These are phyloP conservation scores for Pachycephus smyrnensis DNA, from an alignment of 2,888 invertebrate species.

Conservation along the genomic window DNA sequence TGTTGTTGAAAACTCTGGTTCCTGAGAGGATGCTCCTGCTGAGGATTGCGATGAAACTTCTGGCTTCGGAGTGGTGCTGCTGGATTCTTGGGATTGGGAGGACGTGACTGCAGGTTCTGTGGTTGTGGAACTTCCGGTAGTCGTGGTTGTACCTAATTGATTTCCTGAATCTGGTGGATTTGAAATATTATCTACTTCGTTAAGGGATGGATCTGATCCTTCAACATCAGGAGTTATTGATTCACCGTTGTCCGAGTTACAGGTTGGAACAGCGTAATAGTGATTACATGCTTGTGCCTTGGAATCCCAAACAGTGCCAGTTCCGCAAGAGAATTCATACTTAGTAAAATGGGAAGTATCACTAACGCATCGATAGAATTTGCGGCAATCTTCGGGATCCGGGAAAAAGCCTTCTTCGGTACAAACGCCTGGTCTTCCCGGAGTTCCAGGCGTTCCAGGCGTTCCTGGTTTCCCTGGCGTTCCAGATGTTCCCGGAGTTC, in stretches of 20 bases:
- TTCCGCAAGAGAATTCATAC: conserved; percentile 74
- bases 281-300: conserved; percentile 74
- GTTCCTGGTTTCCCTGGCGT: not conserved
- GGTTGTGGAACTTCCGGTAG: not conserved
- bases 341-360: conserved; percentile 68
- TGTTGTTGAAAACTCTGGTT: conserved; percentile 14
- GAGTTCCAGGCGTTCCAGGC: conserved; percentile 7
- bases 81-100: too few relatives aligned
- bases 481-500: conserved; percentile 12
- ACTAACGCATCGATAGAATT: conserved; percentile 82
- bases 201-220: conserved; percentile 5
- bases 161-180: conserved; percentile 14
- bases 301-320: conserved; percentile 79
- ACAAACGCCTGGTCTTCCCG: conserved; percentile 62
- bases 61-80: too few relatives aligned
- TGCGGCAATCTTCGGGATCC: conserved; percentile 76
- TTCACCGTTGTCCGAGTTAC: conserved; percentile 33
- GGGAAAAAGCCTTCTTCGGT: conserved; percentile 77
- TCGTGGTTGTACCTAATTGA: not conserved
- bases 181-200: conserved; percentile 17
- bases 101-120: not conserved
- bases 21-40: not conserved
- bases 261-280: conserved; percentile 68
- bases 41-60: too few relatives aligned
- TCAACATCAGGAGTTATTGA: conserved; percentile 11